Conservation (phyloP, 2,113 vertebrate species). For the Maccullochella peelii region DNA sequence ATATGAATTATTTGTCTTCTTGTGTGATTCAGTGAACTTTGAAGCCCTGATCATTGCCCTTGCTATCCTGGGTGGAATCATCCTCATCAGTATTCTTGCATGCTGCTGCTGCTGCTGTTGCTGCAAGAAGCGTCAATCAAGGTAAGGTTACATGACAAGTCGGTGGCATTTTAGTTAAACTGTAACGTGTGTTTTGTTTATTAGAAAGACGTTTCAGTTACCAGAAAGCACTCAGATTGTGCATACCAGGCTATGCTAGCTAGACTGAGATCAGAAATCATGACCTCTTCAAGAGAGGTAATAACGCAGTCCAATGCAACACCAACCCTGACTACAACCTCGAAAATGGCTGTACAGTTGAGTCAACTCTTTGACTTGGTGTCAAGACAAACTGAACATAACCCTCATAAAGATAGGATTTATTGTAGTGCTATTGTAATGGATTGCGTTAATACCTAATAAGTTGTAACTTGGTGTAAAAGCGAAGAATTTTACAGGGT, state of each 20-base stretch:
- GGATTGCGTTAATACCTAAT: background rate
- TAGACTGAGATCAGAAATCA: background rate
- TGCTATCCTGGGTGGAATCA: conserved; percentile 81
- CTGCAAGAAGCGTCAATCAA: conserved; percentile 74
- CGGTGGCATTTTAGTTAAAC: background rate
- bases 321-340: background rate
- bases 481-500: too few relatives aligned
- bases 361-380: background rate
- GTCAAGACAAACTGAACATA: background rate
- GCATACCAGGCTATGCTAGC: background rate
- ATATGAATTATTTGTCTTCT: background rate
- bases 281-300: background rate
- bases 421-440: background rate
- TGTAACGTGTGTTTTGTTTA: too few relatives aligned
- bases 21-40: conserved; percentile 86
- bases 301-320: background rate
- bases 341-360: background rate
- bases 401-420: too few relatives aligned
- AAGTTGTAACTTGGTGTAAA: background rate
- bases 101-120: conserved; percentile 91
- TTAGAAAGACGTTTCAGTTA: background rate
- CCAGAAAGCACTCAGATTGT: background rate
- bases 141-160: conserved; percentile 72
- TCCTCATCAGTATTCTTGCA: conserved; percentile 79
- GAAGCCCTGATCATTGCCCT: conserved; percentile 89